Conservation (phyloP, 1,140 invertebrate species). For the Micrasema longulum region DNA sequence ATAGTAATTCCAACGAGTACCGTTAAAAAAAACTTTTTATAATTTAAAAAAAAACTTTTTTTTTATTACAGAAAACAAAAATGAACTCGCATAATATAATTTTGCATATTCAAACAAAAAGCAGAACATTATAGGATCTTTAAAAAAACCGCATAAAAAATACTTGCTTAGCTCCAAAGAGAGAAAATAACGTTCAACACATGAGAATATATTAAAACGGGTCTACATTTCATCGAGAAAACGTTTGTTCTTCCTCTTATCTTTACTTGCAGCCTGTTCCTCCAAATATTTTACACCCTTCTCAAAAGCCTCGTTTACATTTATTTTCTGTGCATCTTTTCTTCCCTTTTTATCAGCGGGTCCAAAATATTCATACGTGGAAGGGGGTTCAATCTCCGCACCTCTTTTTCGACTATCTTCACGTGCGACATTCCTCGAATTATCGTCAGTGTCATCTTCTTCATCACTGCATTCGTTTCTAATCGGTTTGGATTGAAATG, state of each 20-base stretch:
- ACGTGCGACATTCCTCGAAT: background rate
- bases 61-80: no score
- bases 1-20: no score
- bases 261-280: constrained; percentile 69
- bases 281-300: constrained; percentile 78
- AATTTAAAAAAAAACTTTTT: no score
- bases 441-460: constrained; percentile 39
- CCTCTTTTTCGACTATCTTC: constrained; percentile 54
- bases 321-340: constrained; percentile 58
- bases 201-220: constrained; percentile 21
- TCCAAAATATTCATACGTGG: constrained; percentile 73
- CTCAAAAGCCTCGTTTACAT: constrained; percentile 73
- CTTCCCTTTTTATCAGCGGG: constrained; percentile 63
- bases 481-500: constrained; percentile 61
- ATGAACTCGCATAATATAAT: no score
- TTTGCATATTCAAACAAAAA: no score
- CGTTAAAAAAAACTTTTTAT: no score
- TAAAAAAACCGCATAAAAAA: no score
- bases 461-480: constrained; percentile 63
- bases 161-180: no score
- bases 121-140: no score
- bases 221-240: constrained; percentile 43
- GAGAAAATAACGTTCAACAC: background rate
- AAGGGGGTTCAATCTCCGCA: constrained; percentile 73
- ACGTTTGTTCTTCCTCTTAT: constrained; percentile 49